Conservation (phyloP, 2,113 vertebrate genomes). For the Podiceps cristatus region DNA sequence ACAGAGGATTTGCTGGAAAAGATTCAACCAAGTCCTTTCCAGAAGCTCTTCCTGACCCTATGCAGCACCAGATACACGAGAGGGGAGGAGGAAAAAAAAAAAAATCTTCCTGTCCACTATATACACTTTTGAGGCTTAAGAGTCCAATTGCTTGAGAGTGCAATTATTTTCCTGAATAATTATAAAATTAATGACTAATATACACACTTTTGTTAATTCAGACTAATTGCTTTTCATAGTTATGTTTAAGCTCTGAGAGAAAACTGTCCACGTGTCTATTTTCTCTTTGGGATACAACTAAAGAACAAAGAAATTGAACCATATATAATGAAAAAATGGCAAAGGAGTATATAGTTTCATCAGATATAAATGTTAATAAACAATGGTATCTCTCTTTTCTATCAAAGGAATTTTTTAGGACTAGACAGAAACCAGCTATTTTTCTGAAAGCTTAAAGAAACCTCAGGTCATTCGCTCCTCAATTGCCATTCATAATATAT, state of each 20-base stretch:
- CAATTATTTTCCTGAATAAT: neutral
- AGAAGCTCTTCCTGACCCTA: neutral
- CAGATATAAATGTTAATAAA: neutral
- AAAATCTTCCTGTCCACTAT: neutral
- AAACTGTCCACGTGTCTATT: neutral
- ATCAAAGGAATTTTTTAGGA: neutral
- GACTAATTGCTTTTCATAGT: neutral
- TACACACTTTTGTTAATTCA: neutral
- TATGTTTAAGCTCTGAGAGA: neutral
- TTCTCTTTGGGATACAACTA: neutral
- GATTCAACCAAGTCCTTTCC: neutral
- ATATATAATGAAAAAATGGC: neutral
- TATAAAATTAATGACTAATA: neutral
- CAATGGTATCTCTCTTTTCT: neutral
- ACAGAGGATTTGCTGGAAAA: neutral
- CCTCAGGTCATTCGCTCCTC: neutral
- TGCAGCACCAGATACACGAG: accelerated
- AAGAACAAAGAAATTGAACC: neutral
- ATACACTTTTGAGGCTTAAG: neutral
- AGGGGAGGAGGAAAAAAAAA: neutral
- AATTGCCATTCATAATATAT: neutral
- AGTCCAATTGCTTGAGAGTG: neutral
- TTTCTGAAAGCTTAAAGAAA: neutral
- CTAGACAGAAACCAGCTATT: neutral
- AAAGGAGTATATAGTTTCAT: neutral